Evolutionary conservation across 2,797 vertebrate genomes (phyloP), one percentile per base, ranked within the genome.

Genomic region (Myotis pilosus): DNA sequence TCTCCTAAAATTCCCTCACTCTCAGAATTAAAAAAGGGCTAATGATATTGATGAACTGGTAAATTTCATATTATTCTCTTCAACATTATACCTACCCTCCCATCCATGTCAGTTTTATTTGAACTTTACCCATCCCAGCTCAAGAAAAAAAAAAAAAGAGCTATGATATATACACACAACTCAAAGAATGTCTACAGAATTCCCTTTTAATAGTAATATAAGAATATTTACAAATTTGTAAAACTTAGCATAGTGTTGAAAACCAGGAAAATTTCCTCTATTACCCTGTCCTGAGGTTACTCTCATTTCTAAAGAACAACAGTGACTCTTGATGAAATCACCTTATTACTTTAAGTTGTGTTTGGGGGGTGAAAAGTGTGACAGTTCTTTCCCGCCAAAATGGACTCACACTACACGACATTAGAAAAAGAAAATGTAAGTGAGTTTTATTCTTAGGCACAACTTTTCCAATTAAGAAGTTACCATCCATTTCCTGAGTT

Each of bases 371-470:
- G 38, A 64, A n/a, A 22, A 36, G 6, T 64, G 68, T 76, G 30
- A 38, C 83, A 91, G 16, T 80, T 55, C 15, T 82, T 53, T 13
- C 11, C 5, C 4, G 3, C 22, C 25, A 72, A 83, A 57, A 20
- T 55, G 16, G 8, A 0, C 0, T 51, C 93, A 41, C 1, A 92
- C 57, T 86, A 90, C 86, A 38, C 5, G 36, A 68, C 53, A 96
- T 93, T 94, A 92, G 41, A 84, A 89, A 60, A 92, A 88, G 17
- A 75, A 96, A 93, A 87, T 84, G 66, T 36, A 94, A 79, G 25
- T 82, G 68, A 90, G 30, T 91, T 87, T 84, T 68, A 96, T 53
- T 96, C 66, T 95, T 86, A 92, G 91, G 30, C 76, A 6, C 23
- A 92, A 47, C 44, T 84, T 97, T 96, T 95, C 80, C 71, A 86